Base-by-base conservation (phyloP, 2,888 invertebrate genomes). In the Ptycholaimellus sp. region DNA sequence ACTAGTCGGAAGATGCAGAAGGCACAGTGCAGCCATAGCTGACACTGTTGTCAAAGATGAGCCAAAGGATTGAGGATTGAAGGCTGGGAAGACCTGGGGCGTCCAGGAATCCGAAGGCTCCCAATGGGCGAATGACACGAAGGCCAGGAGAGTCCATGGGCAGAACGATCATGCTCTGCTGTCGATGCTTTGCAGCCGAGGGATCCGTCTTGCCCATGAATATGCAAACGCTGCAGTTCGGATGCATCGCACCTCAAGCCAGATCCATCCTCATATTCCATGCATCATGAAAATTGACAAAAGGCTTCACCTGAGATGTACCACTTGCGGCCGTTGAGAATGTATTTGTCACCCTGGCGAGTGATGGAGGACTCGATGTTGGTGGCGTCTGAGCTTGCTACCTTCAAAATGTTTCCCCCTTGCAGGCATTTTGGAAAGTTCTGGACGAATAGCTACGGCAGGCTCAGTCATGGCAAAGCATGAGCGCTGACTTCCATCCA, bases 251-350 rank as follows among this genome's bases (percentile, higher is more conserved):
- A n/a, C n/a, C n/a, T n/a, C n/a, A n/a, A n/a, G n/a, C n/a, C n/a
- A n/a, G n/a, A n/a, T n/a, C n/a, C n/a, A n/a, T n/a, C n/a, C n/a
- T n/a, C n/a, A n/a, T n/a, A n/a, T n/a, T n/a, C n/a, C n/a, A n/a
- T n/a, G n/a, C n/a, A n/a, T n/a, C n/a, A n/a, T n/a, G n/a, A n/a
- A n/a, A n/a, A n/a, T n/a, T n/a, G n/a, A n/a, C n/a, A n/a, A n/a
- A n/a, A n/a, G 27, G 58, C 46, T 5, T 61, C 64, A 42, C 61
- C 61, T 49, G 61, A 60, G n/a, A 58, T 61, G 58, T 61, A 64
- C 64, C 63, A 64, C 42, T 64, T 64, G 38, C 55, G 53, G 2
- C 63, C 59, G 44, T 65, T 64, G 34, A 64, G 51, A 1, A 65
- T 47, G 43, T 61, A 64, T 23, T 54, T 45, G 40, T 60, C 50